Conservation (phyloP, 2,113 vertebrate species). For the Heterocephalus glaber region DNA sequence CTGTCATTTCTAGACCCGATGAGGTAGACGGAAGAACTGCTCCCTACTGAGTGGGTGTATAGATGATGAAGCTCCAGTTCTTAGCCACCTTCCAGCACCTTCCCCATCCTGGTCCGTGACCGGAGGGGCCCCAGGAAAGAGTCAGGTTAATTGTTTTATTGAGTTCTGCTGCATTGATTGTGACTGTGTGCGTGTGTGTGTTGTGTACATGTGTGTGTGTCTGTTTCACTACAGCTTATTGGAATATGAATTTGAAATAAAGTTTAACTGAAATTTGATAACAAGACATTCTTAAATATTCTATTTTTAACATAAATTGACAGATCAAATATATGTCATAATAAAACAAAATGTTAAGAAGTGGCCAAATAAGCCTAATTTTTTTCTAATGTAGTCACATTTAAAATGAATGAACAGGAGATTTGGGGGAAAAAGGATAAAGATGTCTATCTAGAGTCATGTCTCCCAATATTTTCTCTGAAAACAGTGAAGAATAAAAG, state of each 20-base stretch:
- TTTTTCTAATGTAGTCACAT: not conserved
- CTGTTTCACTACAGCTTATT: not conserved
- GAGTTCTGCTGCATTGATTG: not conserved
- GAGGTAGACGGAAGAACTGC: not conserved
- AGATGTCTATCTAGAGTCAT: not conserved
- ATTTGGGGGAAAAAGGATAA: not conserved
- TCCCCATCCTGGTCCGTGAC: not conserved
- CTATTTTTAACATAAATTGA: not conserved
- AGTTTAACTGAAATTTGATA: not conserved
- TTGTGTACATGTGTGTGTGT: not conserved
- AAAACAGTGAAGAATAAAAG: not conserved
- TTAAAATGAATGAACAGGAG: not conserved
- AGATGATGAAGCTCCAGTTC: not conserved
- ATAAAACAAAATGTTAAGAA: slow-evolving; percentile 31
- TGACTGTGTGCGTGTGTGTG: not conserved
- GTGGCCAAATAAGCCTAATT: not conserved
- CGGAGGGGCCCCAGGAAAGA: not conserved
- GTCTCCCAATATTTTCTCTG: not conserved
- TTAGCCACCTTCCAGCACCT: not conserved
- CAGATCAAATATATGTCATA: not conserved
- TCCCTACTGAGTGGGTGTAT: not conserved
- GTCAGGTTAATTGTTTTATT: not conserved
- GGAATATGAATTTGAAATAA: not conserved
- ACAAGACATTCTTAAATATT: not conserved
- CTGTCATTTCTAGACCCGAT: not conserved